Evolutionary conservation across 2,888 invertebrate genomes (phyloP), one percentile per base, ranked within the genome.

Genomic region (Lacanobia oleracea): DNA sequence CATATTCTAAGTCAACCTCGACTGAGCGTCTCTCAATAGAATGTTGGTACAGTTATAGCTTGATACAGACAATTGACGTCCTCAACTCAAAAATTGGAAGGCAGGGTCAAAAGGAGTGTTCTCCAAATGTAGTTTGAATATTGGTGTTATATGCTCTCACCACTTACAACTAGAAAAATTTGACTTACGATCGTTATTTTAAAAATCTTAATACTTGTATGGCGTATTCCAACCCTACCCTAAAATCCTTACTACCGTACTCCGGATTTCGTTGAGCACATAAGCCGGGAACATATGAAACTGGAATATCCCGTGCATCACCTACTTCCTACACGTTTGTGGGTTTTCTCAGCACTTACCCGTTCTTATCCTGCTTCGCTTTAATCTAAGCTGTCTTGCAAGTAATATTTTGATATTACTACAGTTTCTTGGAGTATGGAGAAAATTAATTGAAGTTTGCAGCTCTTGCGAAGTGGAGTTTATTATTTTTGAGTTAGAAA

Each of bases 301-400:
- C 79, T 76, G 62, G 69, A 77, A 82, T 82, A 62, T 63, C 63
- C 62, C 56, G 21, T 80, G 72, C 79, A 85, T 64, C 75, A 67
- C 57, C 27, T n/a, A n/a, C n/a, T n/a, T n/a, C n/a, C n/a, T 71
- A 61, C 76, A 72, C 67, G 21, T 51, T 61, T 59, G 60, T 33
- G 51, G 67, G 56, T 68, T 62, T 68, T 67, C 76, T 48, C 33
- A 60, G 51, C 53, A 27, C 70, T 71, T 54, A 60, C 27, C n/a
- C 33, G 27, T 23, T 56, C 54, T 63, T 74, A 81, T 66, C 62
- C 72, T 10, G 63, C 62, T 53, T 61, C 51, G 57, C 16, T 74
- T 76, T 81, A 75, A 82, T 80, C 72, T 70, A 59, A 78, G 71
- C 54, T 63, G 69, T 23, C 66, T 78, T 56, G 67, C 60, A 60